These are phyloP conservation scores for Dynastes maya DNA, from an alignment of 2,888 invertebrate species.

Conservation along the genomic window DNA sequence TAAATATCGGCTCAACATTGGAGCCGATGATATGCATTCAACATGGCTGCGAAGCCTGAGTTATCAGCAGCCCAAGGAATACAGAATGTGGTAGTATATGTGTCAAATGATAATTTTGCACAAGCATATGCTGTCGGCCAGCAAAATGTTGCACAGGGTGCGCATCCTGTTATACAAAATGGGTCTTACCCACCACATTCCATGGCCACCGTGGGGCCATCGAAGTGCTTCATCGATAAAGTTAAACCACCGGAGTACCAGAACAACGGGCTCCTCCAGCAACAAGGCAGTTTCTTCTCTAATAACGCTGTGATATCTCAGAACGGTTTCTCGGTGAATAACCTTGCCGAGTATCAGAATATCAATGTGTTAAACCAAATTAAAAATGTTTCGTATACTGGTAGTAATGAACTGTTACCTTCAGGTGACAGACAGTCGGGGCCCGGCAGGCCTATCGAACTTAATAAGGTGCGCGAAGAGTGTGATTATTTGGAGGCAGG, in stretches of 20 bases:
- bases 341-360: constrained; percentile 63
- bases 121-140: constrained; percentile 72
- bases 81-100: constrained; percentile 75
- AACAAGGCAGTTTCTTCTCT: constrained; percentile 54
- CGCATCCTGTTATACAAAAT: constrained; percentile 66
- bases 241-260: constrained; percentile 59
- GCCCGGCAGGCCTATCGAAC: constrained; percentile 60
- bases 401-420: constrained; percentile 60
- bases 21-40: constrained; percentile 82
- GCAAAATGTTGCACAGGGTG: constrained; percentile 67
- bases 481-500: constrained; percentile 62
- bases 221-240: constrained; percentile 62
- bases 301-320: constrained; percentile 65
- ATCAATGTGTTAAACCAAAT: constrained; percentile 58
- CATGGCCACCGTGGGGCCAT: constrained; percentile 65
- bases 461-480: constrained; percentile 64
- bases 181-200: constrained; percentile 66
- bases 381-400: constrained; percentile 54
- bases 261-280: constrained; percentile 55
- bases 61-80: constrained; percentile 74
- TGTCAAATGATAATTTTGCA: constrained; percentile 74
- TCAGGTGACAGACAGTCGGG: constrained; percentile 61
- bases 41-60: constrained; percentile 87
- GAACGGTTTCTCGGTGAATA: constrained; percentile 65
- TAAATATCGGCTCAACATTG: constrained; percentile 70